phyloP scores from a whole-genome alignment of 2,797 vertebrate genomes.

The Periparus ater region DNA sequence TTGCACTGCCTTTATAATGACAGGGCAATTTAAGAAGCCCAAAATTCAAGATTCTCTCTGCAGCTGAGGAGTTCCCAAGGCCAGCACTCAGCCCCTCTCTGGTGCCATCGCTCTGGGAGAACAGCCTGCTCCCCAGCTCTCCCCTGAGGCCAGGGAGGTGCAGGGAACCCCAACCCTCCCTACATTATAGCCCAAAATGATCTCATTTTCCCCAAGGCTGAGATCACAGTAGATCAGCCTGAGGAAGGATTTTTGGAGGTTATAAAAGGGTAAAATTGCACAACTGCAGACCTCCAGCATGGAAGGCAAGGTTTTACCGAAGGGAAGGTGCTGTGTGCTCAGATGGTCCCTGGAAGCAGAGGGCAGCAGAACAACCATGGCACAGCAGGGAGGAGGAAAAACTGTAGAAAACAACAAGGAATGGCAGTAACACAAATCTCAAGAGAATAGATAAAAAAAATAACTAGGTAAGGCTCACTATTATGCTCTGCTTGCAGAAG shows the following conservation, averaged over 20 bases:
- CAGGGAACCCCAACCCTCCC: fast-evolving
- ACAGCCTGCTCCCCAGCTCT: neutral
- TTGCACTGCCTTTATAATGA: neutral
- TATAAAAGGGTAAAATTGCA: neutral
- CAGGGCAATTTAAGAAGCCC: conserved; percentile 12
- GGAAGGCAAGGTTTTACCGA: neutral
- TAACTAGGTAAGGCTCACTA: neutral
- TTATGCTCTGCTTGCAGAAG: neutral
- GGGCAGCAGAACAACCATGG: fast-evolving
- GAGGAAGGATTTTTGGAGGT: neutral
- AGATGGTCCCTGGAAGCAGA: neutral
- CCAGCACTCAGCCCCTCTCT: neutral
- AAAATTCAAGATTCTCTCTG: neutral
- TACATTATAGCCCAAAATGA: neutral
- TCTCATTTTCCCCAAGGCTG: neutral
- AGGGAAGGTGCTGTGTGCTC: neutral
- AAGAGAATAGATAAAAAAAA: neutral
- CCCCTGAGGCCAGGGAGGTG: neutral
- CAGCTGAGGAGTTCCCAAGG: neutral
- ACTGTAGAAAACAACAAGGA: neutral
- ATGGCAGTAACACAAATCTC: neutral
- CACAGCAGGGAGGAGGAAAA: neutral
- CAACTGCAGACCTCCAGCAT: neutral
- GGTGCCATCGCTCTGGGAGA: neutral
- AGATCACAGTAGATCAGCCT: neutral